Percentiles rank a stretch among this genome's conserved stretches.
These are phyloP conservation scores for Sanderia malayensis DNA, from an alignment of 30 jellyfish, hydroid and myxozoan genomes.

Conservation along the genomic window DNA sequence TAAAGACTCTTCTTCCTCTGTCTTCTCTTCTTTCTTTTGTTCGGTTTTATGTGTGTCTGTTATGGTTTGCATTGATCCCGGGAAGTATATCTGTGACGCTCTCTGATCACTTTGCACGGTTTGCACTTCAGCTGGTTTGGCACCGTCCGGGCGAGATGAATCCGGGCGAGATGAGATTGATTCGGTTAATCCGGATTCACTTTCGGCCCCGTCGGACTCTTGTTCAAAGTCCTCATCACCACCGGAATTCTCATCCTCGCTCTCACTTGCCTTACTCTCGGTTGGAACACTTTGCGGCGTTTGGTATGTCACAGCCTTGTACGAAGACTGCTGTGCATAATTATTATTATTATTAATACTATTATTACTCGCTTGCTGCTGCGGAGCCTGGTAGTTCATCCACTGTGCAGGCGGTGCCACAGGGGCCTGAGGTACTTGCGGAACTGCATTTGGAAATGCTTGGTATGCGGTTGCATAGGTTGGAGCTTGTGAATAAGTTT, in stretches of 20 bases:
- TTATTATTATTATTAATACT: slow-evolving; percentile 1
- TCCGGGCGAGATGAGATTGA: too few relatives aligned
- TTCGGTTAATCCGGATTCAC: slow-evolving; percentile 27
- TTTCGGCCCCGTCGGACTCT: slow-evolving; percentile 40
- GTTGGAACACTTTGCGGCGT: neutral
- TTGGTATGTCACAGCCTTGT: neutral
- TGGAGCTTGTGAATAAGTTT: neutral
- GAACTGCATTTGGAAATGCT: too few relatives aligned
- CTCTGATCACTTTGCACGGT: slow-evolving; percentile 28
- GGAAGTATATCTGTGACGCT: slow-evolving; percentile 39
- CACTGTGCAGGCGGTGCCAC: slow-evolving; percentile 1
- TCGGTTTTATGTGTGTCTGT: slow-evolving; percentile 59
- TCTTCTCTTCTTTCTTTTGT: slow-evolving; percentile 28
- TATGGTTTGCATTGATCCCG: slow-evolving; percentile 44
- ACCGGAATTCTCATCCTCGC: slow-evolving; percentile 29
- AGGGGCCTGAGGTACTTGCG: slow-evolving; percentile 1
- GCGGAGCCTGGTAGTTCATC: slow-evolving; percentile 1
- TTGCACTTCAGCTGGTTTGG: slow-evolving; percentile 9
- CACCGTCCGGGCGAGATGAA: neutral
- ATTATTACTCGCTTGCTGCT: neutral
- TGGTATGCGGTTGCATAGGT: neutral
- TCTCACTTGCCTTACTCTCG: neutral
- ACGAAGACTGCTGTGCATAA: slow-evolving; percentile 5
- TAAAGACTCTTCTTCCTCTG: slow-evolving; percentile 5
- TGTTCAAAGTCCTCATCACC: slow-evolving; percentile 11